Conservation (phyloP, 2,113 vertebrate genomes). For the Dolichallabes microphthalmus region DNA sequence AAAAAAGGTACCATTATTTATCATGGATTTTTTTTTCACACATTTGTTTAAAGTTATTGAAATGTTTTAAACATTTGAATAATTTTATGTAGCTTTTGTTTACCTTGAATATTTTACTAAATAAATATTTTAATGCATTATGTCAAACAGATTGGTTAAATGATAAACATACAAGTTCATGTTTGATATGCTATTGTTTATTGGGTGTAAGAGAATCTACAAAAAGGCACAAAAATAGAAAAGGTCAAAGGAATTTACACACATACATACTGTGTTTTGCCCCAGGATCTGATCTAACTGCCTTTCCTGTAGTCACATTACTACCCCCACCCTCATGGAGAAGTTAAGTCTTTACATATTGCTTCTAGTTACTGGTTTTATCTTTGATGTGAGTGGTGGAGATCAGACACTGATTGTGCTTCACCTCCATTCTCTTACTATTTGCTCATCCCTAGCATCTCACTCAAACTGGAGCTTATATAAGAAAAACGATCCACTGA, state of each 20-base stretch:
- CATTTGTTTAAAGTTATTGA: conserved; percentile 68
- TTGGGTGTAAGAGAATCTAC: conserved; percentile 34
- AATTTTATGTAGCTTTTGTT: conserved; percentile 76
- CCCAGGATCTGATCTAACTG: conserved; percentile 2
- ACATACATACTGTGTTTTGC: neutral
- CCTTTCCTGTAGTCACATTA: neutral
- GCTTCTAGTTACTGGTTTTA: conserved; percentile 22
- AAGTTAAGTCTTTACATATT: conserved; percentile 28
- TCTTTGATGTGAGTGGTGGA: neutral
- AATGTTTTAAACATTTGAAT: conserved; percentile 71
- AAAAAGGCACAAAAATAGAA: conserved; percentile 13
- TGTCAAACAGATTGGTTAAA: neutral
- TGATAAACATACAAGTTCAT: neutral
- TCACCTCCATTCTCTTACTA: neutral
- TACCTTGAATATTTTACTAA: conserved; percentile 82
- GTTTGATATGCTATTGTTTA: conserved; percentile 46
- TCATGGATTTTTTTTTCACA: conserved; percentile 61
- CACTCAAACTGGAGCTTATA: neutral
- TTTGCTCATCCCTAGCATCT: neutral
- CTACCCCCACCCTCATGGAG: too few relatives aligned
- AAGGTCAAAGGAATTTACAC: conserved; percentile 3
- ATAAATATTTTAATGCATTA: conserved; percentile 80
- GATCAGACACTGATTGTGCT: neutral
- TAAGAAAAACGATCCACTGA: neutral
- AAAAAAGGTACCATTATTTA: conserved; percentile 71